These are phyloP conservation scores for Hemibagrus wyckioides DNA, from an alignment of 2,113 vertebrate species.

Conservation along the genomic window DNA sequence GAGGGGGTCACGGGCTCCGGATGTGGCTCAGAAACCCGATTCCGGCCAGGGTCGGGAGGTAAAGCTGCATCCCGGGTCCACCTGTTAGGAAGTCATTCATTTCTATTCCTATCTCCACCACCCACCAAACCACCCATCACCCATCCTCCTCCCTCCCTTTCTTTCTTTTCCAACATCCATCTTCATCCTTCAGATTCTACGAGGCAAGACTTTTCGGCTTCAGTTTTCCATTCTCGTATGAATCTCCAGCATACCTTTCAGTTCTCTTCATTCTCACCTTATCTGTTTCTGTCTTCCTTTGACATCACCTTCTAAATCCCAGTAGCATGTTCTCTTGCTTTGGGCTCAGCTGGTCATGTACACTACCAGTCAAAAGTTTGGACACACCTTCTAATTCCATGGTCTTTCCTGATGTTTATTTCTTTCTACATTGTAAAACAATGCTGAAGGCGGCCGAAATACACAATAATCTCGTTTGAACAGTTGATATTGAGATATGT, in stretches of 20 bases:
- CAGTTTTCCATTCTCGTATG: background rate
- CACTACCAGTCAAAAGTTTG: too few relatives aligned
- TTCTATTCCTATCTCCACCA: conserved; percentile 53
- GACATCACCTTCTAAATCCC: background rate
- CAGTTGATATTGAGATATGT: too few relatives aligned
- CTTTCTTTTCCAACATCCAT: background rate
- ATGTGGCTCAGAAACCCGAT: conserved; percentile 62
- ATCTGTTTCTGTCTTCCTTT: background rate
- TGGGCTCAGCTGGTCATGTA: conserved; percentile 28
- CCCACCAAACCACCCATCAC: conserved; percentile 43
- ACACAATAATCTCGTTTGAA: too few relatives aligned
- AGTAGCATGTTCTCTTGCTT: background rate
- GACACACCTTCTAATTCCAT: too few relatives aligned
- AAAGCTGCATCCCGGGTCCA: conserved; percentile 53
- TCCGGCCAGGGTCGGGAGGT: conserved; percentile 53
- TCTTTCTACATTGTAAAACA: too few relatives aligned
- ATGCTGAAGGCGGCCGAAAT: too few relatives aligned
- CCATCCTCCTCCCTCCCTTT: background rate
- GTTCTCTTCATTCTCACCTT: background rate
- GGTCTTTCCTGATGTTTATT: too few relatives aligned
- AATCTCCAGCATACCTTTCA: background rate
- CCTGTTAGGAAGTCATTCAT: conserved; percentile 72
- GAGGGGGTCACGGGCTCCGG: conserved; percentile 48
- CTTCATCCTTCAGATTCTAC: background rate
- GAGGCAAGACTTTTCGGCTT: background rate